Base-by-base conservation (phyloP, 2,797 vertebrate genomes). In the Sebastes hubbsi region DNA sequence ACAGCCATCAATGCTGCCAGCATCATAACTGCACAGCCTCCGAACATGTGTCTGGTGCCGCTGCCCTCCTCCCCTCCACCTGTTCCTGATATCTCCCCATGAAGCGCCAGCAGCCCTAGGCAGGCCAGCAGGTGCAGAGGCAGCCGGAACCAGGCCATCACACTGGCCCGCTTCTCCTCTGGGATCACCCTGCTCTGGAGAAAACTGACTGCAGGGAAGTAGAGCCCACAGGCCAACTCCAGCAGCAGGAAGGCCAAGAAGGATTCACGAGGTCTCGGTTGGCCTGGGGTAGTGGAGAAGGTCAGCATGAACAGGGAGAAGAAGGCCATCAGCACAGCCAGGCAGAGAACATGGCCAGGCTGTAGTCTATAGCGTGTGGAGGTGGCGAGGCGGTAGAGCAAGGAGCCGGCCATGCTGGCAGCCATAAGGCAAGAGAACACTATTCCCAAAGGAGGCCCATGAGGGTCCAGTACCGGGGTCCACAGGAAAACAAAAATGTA, bases 401-500 rank as follows among this genome's bases (percentile, higher is more conserved):
- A 94, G n/a, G 97, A 97, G 61, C 97, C 97, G 2, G 95, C 92
- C 95, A 98, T 96, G 91, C 96, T 97, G 87, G 97, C 96, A 2
- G 97, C 97, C 98, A 99, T 98, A 71, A 99, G 95, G 64, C 96
- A 95, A 63, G 98, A 97, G 86, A 99, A 99, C 34, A 98, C 94
- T 3, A 99, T 96, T 78, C 98, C 98, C 80, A 99, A 87, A 0
- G 97, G 97, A 20, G 98, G 96, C 3, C 96, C 96, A 1, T 98
- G 94, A n/a, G 97, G 97, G 82, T 98, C 97, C 80, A 99, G 88
- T 8, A 99, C 98, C 0, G 98, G 98, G 0, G 98, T 99, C 98
- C 98, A 99, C 30, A 99, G 95, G 89, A 99, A 99, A 81, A 99
- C 95, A 89, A 99, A 99, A 84, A 99, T 98, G 88, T 97, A 98